Evolutionary conservation across 1,140 invertebrate genomes (phyloP).

Genomic region (Rhyacophila brunnea): DNA sequence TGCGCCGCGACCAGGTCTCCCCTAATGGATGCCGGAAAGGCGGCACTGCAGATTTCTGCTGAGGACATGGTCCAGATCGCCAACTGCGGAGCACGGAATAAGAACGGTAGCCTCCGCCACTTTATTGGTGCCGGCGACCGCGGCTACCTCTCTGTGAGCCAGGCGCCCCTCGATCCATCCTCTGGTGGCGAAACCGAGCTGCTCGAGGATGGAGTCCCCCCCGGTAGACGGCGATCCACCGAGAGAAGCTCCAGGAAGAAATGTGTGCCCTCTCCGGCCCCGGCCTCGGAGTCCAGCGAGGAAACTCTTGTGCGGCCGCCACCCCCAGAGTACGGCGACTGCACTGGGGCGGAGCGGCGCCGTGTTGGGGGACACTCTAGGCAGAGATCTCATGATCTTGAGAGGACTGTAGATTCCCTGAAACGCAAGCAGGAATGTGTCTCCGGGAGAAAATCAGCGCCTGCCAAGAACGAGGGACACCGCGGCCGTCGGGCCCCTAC

Average conservation of each 20-base stretch:
- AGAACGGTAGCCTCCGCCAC: slow-evolving; percentile 46
- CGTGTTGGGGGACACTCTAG: slow-evolving; percentile 18
- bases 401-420: slow-evolving; percentile 9
- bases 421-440: slow-evolving; percentile 17
- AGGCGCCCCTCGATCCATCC: slow-evolving; percentile 19
- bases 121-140: slow-evolving; percentile 36
- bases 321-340: no score
- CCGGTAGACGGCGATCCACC: neutral
- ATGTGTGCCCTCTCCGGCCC: slow-evolving; percentile 20
- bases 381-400: slow-evolving; percentile 24
- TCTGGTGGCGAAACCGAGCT: slow-evolving; percentile 16
- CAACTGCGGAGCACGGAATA: slow-evolving; percentile 45
- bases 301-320: slow-evolving; percentile 11
- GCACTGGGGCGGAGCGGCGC: neutral
- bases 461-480: slow-evolving; percentile 21
- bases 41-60: slow-evolving; percentile 40
- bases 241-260: slow-evolving; percentile 18
- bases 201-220: slow-evolving; percentile 9
- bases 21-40: slow-evolving; percentile 23
- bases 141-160: slow-evolving; percentile 23
- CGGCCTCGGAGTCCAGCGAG: slow-evolving; percentile 26
- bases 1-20: slow-evolving; percentile 18
- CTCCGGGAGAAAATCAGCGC: slow-evolving; percentile 15
- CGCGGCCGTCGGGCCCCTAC: slow-evolving; percentile 7
- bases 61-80: slow-evolving; percentile 49